Base-by-base conservation (phyloP, 1,140 invertebrate genomes). In the Leptonema lineaticorne region DNA sequence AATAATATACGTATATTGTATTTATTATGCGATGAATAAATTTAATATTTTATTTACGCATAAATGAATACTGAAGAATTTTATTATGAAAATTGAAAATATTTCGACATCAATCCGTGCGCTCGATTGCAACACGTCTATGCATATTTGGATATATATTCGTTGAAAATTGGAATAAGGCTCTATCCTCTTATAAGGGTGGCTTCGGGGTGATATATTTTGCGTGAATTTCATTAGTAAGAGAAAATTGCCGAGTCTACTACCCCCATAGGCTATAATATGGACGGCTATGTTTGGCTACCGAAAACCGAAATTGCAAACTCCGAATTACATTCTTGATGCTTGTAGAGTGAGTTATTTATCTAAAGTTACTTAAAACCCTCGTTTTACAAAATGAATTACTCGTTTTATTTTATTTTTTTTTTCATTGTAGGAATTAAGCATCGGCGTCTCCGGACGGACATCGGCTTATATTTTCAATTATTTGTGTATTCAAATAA, bases 221-320 rank as follows among this genome's bases (percentile, higher is more conserved):
- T 72, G 65, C 64, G 67, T 69, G 68, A 69, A 72, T 72, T 72
- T 72, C 71, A 72, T 72, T 72, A 72, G 71, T 68, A 69, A 48
- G 68, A 68, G 71, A 69, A 72, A 69, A 72, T 72, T 72, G 71
- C 71, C 68, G 62, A 59, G 41, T 56, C 68, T 68, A 64, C 68
- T n/a, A n/a, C n/a, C n/a, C n/a, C 71, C 68, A 46, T 59, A 56
- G 71, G 71, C 71, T 65, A 65, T 65, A 46, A 29, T 58, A 50
- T 27, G 37, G 26, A 41, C 30, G 16, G 27, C 11, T 45, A 53
- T 41, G 33, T 60, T 29, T 29, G 63, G 53, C 63, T 65, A 64
- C 63, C 48, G n/a, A 28, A 57, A 67, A 69, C 57, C 68, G 68
- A 69, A 72, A 72, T 72, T 72, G 71, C 67, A 64, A 68, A 72